Percentiles rank a stretch among this genome's conserved stretches.
phyloP scores from a whole-genome alignment of 2,888 invertebrate species.

The Drosophila demipolita region DNA sequence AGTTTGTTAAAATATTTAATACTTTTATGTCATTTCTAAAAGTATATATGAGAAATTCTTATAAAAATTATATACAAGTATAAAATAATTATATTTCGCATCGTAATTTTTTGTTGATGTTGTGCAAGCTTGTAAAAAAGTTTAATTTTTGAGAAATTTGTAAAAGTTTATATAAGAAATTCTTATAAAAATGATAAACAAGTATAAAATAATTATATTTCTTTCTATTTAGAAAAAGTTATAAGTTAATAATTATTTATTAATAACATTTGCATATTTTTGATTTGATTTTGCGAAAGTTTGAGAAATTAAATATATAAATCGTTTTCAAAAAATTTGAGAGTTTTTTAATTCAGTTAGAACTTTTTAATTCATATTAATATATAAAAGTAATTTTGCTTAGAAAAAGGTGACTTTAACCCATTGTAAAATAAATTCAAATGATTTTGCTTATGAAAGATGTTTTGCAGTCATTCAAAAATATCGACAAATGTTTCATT shows the following conservation, averaged over 20 bases:
- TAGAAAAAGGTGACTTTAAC: not conserved
- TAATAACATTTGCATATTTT: not conserved
- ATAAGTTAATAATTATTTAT: no score
- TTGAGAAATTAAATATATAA: not conserved
- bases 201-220: no score
- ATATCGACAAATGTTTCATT: not conserved
- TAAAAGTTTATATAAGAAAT: no score
- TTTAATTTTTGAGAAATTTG: no score
- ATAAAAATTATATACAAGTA: not conserved
- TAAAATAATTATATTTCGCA: not conserved
- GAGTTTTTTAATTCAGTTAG: not conserved
- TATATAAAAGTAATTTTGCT: no score
- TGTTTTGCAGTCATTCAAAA: not conserved
- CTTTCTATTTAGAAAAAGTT: no score
- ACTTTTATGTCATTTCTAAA: not conserved
- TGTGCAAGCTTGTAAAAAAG: not conserved
- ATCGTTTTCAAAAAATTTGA: not conserved
- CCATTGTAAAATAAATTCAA: not conserved
- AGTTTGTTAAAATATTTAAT: not conserved
- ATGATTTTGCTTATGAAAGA: not conserved
- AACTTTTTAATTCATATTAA: not conserved
- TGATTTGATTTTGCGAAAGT: not conserved
- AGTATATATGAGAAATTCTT: no score
- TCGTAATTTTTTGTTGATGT: not conserved
- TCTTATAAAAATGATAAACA: no score